phyloP scores from a whole-genome alignment of 2,113 vertebrate species.

The Rafetus swinhoei region DNA sequence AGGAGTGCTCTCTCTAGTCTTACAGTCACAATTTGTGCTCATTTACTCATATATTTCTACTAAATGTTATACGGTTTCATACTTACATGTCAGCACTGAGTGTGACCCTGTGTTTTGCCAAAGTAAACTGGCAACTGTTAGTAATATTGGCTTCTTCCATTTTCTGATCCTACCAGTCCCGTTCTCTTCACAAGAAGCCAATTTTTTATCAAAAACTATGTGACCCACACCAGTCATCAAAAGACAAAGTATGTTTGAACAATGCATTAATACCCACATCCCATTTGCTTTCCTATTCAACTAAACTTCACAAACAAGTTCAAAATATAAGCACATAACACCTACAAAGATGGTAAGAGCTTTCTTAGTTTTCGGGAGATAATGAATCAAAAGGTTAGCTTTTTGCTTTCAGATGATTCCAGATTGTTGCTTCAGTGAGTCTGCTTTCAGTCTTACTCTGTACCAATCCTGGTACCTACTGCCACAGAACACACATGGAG shows the following conservation, averaged over 20 bases:
- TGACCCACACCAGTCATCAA: constrained; percentile 28
- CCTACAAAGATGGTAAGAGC: background rate
- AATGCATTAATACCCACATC: constrained; percentile 28
- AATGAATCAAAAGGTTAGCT: constrained; percentile 46
- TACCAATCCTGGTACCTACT: background rate
- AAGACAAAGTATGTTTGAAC: background rate
- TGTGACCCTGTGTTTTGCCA: constrained; percentile 3
- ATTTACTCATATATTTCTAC: background rate
- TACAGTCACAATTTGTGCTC: background rate
- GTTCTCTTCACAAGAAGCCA: background rate
- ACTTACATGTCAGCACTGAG: background rate
- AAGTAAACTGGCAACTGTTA: constrained; percentile 4
- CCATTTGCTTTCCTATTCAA: constrained; percentile 10
- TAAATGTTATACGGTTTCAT: background rate
- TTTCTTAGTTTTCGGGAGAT: constrained; percentile 19
- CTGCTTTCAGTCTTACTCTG: constrained; percentile 43
- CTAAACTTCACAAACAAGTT: constrained; percentile 30
- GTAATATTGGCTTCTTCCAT: background rate
- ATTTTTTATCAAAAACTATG: background rate
- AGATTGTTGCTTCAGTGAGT: background rate
- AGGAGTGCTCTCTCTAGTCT: background rate
- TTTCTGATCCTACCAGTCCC: constrained; percentile 45
- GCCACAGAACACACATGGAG: constrained; percentile 62
- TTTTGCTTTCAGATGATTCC: constrained; percentile 35
- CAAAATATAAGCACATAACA: constrained; percentile 29